A percentile compares a stretch with the other conserved stretches of the same genome.
These are phyloP conservation scores for Indicator indicator DNA, from an alignment of 2,113 vertebrate genomes.

Conservation along the genomic window DNA sequence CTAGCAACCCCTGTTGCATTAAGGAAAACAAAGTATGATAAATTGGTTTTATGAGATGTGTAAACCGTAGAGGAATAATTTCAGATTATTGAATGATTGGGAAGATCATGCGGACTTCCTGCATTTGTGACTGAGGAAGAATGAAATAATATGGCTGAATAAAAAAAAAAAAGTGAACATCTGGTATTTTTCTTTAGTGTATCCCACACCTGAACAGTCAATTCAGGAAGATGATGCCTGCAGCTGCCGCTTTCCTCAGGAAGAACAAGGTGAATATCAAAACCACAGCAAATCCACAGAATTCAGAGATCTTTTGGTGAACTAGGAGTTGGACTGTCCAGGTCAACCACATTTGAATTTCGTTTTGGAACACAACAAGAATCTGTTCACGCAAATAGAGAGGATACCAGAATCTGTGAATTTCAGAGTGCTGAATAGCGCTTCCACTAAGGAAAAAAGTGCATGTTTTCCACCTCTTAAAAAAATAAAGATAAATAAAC, in stretches of 20 bases:
- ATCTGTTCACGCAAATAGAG: not conserved
- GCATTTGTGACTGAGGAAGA: not conserved
- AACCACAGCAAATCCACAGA: not conserved
- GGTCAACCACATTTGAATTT: not conserved
- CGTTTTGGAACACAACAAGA: not conserved
- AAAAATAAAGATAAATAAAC: not conserved
- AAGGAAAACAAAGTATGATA: not conserved
- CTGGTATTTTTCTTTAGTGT: slow-evolving; percentile 21
- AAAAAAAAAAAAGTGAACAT: not conserved
- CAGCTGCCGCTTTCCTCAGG: slow-evolving; percentile 86
- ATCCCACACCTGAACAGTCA: slow-evolving; percentile 24
- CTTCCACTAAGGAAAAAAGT: not conserved
- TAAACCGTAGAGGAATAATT: not conserved
- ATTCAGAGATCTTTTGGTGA: not conserved
- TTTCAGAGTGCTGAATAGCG: not conserved
- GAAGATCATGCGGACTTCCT: not conserved
- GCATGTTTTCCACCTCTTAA: not conserved
- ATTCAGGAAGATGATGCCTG: slow-evolving; percentile 80
- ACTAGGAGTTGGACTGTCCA: not conserved
- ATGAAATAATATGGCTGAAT: not conserved
- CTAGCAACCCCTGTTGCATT: not conserved
- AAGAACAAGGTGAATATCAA: slow-evolving; percentile 84
- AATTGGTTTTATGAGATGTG: not conserved
- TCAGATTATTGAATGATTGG: not conserved
- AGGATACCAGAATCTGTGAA: not conserved